Conservation (phyloP, 2,888 invertebrate species). For the Neoaliturus tenellus region DNA sequence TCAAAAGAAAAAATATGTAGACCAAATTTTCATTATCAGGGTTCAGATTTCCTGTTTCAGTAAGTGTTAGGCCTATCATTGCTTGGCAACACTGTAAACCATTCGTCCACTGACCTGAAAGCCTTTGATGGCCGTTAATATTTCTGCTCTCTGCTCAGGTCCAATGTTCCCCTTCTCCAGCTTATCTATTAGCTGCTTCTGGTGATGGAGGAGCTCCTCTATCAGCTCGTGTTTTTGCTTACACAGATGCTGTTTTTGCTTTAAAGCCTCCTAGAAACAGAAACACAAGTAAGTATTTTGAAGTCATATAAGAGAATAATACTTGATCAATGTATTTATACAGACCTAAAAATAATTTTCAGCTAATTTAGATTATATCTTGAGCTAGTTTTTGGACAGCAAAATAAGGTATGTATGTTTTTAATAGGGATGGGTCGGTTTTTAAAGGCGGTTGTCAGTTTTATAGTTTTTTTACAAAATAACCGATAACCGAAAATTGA, state of each 20-base stretch:
- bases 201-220: conserved; percentile 93
- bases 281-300: neutral
- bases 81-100: too few species aligned
- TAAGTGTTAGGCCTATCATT: too few species aligned
- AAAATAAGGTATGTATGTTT: too few species aligned
- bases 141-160: conserved; percentile 84
- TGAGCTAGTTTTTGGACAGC: too few species aligned
- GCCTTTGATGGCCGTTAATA: conserved; percentile 88
- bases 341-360: too few species aligned
- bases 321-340: neutral
- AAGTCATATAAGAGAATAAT: neutral
- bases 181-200: conserved; percentile 87
- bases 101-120: conserved; percentile 79
- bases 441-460: too few species aligned
- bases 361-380: too few species aligned
- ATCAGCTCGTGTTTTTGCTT: conserved; percentile 91
- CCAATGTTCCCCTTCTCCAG: conserved; percentile 84
- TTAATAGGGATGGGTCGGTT: too few species aligned
- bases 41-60: too few species aligned
- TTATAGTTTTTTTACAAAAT: too few species aligned
- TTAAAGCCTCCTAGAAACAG: conserved; percentile 77
- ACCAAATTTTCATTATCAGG: too few species aligned
- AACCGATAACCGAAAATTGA: too few species aligned
- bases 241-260: conserved; percentile 87
- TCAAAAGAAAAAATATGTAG: neutral